These are phyloP conservation scores for Urocitellus parryii DNA, from an alignment of 2,113 vertebrate species.

Conservation along the genomic window DNA sequence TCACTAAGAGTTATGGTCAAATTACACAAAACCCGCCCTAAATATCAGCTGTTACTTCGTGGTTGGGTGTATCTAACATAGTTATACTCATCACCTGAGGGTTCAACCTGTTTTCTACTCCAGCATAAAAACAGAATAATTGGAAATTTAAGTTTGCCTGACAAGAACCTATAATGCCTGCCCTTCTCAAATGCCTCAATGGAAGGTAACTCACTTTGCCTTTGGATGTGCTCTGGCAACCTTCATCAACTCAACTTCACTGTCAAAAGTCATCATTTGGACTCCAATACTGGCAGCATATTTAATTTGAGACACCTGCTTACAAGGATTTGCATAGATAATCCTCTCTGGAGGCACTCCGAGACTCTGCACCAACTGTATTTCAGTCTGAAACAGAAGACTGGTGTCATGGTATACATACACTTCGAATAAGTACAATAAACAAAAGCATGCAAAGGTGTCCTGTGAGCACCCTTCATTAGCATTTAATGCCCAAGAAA, in stretches of 20 bases:
- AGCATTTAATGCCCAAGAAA: not conserved
- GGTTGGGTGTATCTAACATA: not conserved
- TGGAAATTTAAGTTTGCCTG: not conserved
- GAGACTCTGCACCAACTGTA: conserved; percentile 95
- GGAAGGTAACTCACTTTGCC: conserved; percentile 94
- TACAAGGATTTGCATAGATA: conserved; percentile 99
- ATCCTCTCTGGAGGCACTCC: conserved; percentile 95
- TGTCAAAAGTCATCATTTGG: conserved; percentile 99
- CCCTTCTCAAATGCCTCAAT: no score
- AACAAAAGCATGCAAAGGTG: not conserved
- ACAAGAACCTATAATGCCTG: fast-evolving
- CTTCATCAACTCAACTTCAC: conserved; percentile 97
- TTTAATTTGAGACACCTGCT: conserved; percentile 98
- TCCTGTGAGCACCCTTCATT: not conserved
- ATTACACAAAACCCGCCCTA: not conserved
- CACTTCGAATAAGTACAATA: not conserved
- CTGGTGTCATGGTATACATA: fast-evolving
- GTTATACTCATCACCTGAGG: not conserved
- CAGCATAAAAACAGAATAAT: not conserved
- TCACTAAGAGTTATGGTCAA: not conserved
- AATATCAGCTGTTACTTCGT: no score
- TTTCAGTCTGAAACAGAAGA: conserved; percentile 91
- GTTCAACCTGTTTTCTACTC: not conserved
- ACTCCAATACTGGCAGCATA: conserved; percentile 96
- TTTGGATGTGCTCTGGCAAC: conserved; percentile 95